These are phyloP conservation scores for Lepidothrix coronata DNA, from an alignment of 2,113 vertebrate genomes.

Conservation along the genomic window DNA sequence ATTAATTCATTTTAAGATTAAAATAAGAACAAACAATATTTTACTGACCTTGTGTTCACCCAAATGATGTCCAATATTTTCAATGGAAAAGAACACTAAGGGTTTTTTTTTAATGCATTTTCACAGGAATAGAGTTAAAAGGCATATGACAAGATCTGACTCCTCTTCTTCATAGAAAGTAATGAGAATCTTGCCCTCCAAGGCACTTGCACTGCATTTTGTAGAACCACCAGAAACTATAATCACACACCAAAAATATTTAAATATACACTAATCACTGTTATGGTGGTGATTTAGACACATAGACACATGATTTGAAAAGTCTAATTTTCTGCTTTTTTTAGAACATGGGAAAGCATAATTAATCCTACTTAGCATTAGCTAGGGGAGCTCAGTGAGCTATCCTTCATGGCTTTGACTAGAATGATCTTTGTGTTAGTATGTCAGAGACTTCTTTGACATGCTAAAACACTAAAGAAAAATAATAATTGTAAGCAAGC, in stretches of 20 bases:
- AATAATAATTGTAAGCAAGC: background rate
- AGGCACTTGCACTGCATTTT: background rate
- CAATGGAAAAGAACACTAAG: background rate
- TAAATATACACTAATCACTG: background rate
- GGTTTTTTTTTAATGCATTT: background rate
- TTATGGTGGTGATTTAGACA: background rate
- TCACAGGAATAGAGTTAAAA: background rate
- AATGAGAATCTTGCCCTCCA: background rate
- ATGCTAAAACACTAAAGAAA: background rate
- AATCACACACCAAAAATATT: background rate
- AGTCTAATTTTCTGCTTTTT: background rate
- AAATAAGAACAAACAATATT: background rate
- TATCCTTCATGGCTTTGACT: background rate
- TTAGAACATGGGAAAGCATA: background rate
- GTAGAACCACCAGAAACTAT: background rate
- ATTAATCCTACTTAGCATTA: constrained; percentile 23
- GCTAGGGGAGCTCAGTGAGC: background rate
- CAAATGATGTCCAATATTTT: background rate
- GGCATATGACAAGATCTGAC: background rate
- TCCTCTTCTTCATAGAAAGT: background rate
- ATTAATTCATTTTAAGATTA: background rate
- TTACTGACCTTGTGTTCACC: background rate
- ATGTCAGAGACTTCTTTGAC: background rate
- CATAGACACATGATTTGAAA: background rate
- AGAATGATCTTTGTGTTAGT: background rate